Evolutionary conservation across 2,888 invertebrate genomes (phyloP), one percentile per base, ranked within the genome.

Genomic region (Cetonia aurata): DNA sequence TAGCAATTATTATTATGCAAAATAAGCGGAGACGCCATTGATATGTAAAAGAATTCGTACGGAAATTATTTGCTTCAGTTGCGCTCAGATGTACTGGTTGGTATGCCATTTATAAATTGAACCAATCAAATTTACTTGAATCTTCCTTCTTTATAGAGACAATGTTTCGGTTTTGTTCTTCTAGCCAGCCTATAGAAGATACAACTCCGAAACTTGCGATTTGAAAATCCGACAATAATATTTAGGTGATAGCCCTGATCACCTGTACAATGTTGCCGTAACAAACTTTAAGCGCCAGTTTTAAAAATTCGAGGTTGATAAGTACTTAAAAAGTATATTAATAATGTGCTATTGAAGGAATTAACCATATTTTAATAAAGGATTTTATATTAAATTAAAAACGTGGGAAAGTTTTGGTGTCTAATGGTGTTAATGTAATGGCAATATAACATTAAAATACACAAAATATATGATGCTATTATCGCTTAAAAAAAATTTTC

Each of bases 111-210:
- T 48, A 31, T 50, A 46, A 6, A 25, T 44, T 17, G 13, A 48
- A 48, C 31, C 31, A 62, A 48, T 62, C 48, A 25, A 60, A 19
- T 48, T 46, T 46, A 46, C 6, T 31, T 10, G 12, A 55, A 12
- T 42, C 10, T 15, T 12, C 41, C 10, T 25, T 44, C 13, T 42
- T 31, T 55, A 25, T 9, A 31, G 41, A 56, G 17, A 17, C 17
- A 42, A 46, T 19, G 10, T 42, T 65, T 59, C 46, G 67, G 41
- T 19, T 41, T 56, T 69, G 65, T 65, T 67, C 59, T 50, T 55
- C 70, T 68, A 71, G 46, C 71, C 71, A 71, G 68, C 68, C 71
- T 46, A 68, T 62, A 71, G 68, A 67, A 71, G 62, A 69, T 37
- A 37, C 37, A 71, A 66, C 46, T 60, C 69, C 15, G 46, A 31